Conservation (phyloP, 1,140 invertebrate genomes). For the Eciton burchellii region DNA sequence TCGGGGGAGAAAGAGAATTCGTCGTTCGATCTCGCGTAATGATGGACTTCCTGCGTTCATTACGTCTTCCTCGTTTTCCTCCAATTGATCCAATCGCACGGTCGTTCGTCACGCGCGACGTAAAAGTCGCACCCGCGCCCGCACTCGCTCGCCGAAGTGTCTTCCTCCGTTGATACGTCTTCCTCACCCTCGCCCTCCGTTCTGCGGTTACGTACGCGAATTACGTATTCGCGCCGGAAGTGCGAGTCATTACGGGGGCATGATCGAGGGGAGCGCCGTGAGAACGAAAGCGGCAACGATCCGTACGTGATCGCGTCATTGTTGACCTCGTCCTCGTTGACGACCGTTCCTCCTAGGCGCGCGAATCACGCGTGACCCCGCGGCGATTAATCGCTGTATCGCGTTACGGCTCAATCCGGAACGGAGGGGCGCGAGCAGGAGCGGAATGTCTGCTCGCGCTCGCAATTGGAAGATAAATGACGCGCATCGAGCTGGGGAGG, state of each 20-base stretch:
- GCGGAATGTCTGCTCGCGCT: constrained; percentile 49
- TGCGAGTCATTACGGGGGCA: constrained; percentile 41
- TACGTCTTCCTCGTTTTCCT: background rate
- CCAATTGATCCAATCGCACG: constrained; percentile 54
- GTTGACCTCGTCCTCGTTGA: background rate
- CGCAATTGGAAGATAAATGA: constrained; percentile 63
- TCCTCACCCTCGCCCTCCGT: constrained; percentile 12
- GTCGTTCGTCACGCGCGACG: constrained; percentile 5
- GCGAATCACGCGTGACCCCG: constrained; percentile 57
- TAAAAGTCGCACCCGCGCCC: constrained; percentile 38
- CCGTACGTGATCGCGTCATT: background rate
- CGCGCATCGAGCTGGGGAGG: constrained; percentile 1
- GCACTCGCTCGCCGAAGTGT: background rate
- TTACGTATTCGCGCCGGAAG: constrained; percentile 61
- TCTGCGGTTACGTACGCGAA: background rate
- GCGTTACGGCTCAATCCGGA: constrained; percentile 13
- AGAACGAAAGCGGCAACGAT: constrained; percentile 3
- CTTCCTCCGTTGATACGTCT: constrained; percentile 8
- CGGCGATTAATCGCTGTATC: constrained; percentile 61
- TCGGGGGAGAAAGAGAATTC: background rate
- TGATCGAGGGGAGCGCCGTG: constrained; percentile 14
- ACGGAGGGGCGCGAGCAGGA: constrained; percentile 27
- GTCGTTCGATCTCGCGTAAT: constrained; percentile 59
- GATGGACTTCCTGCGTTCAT: constrained; percentile 60
- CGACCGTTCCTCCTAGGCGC: background rate